These are phyloP conservation scores for Hedya salicella DNA, from an alignment of 2,888 invertebrate species.

Conservation along the genomic window DNA sequence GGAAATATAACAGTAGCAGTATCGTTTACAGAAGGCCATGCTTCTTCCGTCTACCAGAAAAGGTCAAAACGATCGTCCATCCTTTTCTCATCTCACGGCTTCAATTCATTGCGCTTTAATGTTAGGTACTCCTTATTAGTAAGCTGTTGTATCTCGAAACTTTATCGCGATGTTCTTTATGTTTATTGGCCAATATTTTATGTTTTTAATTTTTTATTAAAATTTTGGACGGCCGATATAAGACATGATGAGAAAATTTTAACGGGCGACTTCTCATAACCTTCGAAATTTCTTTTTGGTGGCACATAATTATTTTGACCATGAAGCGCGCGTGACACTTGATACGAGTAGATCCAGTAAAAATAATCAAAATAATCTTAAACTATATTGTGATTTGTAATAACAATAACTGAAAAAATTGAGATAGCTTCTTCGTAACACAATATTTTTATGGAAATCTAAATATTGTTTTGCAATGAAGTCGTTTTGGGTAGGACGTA, in stretches of 20 bases:
- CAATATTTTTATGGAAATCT: too few species aligned
- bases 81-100: constrained; percentile 18
- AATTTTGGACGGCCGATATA: background rate
- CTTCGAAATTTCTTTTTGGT: background rate
- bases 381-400: too few species aligned
- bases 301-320: background rate
- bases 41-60: constrained; percentile 44
- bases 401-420: too few species aligned
- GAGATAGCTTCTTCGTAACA: too few species aligned
- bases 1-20: background rate
- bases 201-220: constrained; percentile 10
- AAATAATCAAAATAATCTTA: too few species aligned
- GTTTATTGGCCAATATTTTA: background rate
- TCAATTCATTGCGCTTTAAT: constrained; percentile 3
- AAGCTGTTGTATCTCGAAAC: background rate
- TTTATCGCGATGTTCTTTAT: constrained; percentile 11
- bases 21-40: constrained; percentile 34
- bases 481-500: too few species aligned
- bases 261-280: background rate
- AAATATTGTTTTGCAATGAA: too few species aligned
- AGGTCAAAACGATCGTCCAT: constrained; percentile 38
- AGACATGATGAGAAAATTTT: background rate
- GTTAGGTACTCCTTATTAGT: background rate
- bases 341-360: too few species aligned
- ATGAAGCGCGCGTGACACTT: too few species aligned